Evolutionary conservation across 2,888 invertebrate species (phyloP).

Genomic region (Deilephila porcellus): DNA sequence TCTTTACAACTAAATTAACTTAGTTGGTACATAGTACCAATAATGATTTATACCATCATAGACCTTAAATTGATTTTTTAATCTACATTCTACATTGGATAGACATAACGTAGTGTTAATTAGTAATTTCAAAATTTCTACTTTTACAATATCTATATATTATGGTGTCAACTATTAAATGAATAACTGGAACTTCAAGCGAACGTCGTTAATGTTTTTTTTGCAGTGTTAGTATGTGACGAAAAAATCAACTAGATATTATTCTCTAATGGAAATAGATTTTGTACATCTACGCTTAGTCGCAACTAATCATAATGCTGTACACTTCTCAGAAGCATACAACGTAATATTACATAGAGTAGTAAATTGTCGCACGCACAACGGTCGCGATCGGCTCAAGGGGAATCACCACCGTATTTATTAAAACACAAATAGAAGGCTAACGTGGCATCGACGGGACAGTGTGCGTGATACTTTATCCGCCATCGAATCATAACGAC

Average conservation of each 20-base stretch:
- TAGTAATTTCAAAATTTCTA: background rate
- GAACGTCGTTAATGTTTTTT: constrained; percentile 10
- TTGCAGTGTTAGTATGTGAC: constrained; percentile 14
- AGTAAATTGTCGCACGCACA: constrained; percentile 12
- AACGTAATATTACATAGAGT: constrained; percentile 34
- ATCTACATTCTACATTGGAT: constrained; percentile 19
- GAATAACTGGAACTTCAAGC: constrained; percentile 5
- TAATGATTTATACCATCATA: constrained; percentile 52
- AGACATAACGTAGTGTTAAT: constrained; percentile 18
- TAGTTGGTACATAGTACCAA: constrained; percentile 71
- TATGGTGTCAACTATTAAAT: background rate
- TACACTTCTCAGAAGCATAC: constrained; percentile 74
- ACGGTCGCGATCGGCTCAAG: constrained; percentile 23
- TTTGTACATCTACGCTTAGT: constrained; percentile 29
- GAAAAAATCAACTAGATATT: constrained; percentile 9
- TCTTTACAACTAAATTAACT: constrained; percentile 41
- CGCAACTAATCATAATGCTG: constrained; percentile 50
- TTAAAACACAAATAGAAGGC: constrained; percentile 13
- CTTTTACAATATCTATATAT: background rate
- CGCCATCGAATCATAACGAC: background rate
- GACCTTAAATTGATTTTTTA: constrained; percentile 24
- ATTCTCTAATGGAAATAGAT: constrained; percentile 16
- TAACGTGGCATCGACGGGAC: background rate
- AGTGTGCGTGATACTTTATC: background rate
- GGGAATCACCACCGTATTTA: constrained; percentile 4